These are phyloP conservation scores for Oryzias dopingdopingensis DNA, from an alignment of 2,797 vertebrate species.

Conservation along the genomic window DNA sequence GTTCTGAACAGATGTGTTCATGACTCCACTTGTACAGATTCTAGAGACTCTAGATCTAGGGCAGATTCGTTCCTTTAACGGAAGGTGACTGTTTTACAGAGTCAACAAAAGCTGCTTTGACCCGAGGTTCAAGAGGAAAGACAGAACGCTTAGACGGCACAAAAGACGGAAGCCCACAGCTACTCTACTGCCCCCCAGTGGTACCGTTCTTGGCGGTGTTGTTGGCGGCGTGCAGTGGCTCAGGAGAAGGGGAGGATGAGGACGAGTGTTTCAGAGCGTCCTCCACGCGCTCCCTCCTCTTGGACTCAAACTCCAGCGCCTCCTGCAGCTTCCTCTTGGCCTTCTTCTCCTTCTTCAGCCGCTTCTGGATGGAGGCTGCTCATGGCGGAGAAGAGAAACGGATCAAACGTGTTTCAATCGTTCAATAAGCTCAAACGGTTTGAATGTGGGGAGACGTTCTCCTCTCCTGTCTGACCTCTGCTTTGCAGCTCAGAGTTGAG, in stretches of 20 bases:
- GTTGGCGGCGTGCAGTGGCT: slow-evolving; percentile 58
- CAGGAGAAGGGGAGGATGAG: slow-evolving; percentile 72
- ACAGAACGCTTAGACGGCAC: no score
- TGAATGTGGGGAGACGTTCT: no score
- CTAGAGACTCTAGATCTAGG: no score
- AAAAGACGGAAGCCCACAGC: background rate
- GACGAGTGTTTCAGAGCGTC: slow-evolving; percentile 88
- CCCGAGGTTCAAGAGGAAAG: no score
- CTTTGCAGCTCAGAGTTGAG: slow-evolving; percentile 91
- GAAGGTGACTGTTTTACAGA: no score
- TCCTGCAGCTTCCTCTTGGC: slow-evolving; percentile 96
- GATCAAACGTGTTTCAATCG: no score
- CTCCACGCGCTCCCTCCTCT: slow-evolving; percentile 88
- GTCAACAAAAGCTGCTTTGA: background rate
- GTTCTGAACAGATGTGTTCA: no score
- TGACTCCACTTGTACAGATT: no score
- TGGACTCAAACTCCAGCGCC: slow-evolving; percentile 93
- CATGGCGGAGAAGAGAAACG: no score
- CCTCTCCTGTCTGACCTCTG: slow-evolving; percentile 76
- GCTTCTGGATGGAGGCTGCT: slow-evolving; percentile 91
- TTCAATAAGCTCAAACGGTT: no score
- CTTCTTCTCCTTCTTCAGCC: slow-evolving; percentile 96
- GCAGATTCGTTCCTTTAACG: no score
- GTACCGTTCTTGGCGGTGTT: slow-evolving; percentile 53
- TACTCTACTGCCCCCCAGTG: background rate